These are phyloP conservation scores for Acanthiza pusilla DNA, from an alignment of 2,797 vertebrate genomes.

Conservation along the genomic window DNA sequence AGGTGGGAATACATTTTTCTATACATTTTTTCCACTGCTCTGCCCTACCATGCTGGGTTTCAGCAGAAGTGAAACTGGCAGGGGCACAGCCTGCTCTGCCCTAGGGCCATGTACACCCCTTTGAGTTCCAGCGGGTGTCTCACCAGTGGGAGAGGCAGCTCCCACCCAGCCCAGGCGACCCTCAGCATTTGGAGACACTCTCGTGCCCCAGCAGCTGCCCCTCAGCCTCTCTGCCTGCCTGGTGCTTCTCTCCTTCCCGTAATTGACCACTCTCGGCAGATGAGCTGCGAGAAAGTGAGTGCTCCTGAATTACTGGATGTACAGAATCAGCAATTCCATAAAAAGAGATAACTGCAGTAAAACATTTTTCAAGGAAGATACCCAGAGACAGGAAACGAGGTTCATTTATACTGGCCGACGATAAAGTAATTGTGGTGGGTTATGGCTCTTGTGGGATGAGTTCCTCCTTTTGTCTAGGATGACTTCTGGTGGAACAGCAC, in stretches of 20 bases:
- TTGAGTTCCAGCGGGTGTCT: background rate
- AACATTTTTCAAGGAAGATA: background rate
- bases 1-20: background rate
- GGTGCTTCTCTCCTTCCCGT: background rate
- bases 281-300: background rate
- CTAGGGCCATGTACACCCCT: background rate
- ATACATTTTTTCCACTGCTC: background rate
- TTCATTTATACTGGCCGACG: background rate
- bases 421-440: background rate
- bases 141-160: background rate
- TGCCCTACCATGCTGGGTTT: background rate
- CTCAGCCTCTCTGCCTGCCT: background rate
- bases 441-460: background rate
- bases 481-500: background rate
- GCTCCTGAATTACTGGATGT: background rate
- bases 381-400: background rate
- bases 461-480: conserved; percentile 55
- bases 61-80: conserved; percentile 38
- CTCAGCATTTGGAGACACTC: background rate
- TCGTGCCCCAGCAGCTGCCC: background rate
- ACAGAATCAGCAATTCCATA: background rate
- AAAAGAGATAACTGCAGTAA: background rate
- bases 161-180: background rate
- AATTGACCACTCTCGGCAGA: background rate
- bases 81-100: background rate